A percentile compares a stretch with the other conserved stretches of the same genome.
These are phyloP conservation scores for Drosophila tropicalis DNA, from an alignment of 1,140 invertebrate species.

Conservation along the genomic window DNA sequence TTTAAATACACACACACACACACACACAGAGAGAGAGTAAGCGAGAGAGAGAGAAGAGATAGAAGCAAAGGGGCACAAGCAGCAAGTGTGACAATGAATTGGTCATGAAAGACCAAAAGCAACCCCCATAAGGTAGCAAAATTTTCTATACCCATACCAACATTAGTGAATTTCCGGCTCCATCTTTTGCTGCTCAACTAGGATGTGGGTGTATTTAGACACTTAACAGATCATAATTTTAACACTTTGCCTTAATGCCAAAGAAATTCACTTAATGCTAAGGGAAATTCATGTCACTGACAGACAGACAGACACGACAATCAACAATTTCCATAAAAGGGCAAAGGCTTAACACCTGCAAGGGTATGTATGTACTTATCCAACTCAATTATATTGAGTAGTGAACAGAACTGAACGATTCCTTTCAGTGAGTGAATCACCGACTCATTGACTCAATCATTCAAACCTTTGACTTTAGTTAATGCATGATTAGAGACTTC, in stretches of 20 bases:
- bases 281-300: no score
- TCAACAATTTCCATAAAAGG: no score
- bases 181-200: background rate
- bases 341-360: no score
- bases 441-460: no score
- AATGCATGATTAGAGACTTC: no score
- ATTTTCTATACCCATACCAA: background rate
- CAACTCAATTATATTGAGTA: no score
- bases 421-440: no score
- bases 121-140: background rate
- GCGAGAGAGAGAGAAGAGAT: background rate
- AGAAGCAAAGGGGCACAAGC: conserved; percentile 14
- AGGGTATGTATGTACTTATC: no score
- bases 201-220: conserved; percentile 67
- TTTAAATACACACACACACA: conserved; percentile 70
- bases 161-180: background rate
- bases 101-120: conserved; percentile 16
- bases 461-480: no score
- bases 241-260: conserved; percentile 73
- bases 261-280: conserved; percentile 18
- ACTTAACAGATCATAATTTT: conserved; percentile 80
- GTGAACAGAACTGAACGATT: no score
- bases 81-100: conserved; percentile 41
- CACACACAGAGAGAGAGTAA: background rate
- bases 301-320: no score